A percentile compares a stretch with the other conserved stretches of the same genome.
phyloP scores from a whole-genome alignment of 2,888 invertebrate genomes.

The Galerucella calmariensis region DNA sequence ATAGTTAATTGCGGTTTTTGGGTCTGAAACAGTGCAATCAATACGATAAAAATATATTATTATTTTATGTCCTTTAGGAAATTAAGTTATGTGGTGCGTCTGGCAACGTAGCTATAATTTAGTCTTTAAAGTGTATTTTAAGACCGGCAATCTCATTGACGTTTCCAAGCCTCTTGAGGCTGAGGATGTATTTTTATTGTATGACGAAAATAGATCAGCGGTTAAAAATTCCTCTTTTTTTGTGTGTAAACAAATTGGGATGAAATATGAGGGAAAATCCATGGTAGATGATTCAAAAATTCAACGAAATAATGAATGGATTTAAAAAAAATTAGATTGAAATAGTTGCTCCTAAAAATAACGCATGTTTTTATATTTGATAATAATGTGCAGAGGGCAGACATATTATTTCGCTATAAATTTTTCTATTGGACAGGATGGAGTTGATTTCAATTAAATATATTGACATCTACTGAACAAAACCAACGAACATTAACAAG shows the following conservation, averaged over 20 bases:
- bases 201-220: slow-evolving; percentile 15
- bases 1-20: no score
- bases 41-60: no score
- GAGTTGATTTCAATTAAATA: no score
- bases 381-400: no score
- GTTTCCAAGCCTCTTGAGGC: slow-evolving; percentile 20
- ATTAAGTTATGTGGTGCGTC: neutral
- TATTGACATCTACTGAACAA: no score
- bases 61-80: no score
- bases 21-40: no score
- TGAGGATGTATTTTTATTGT: slow-evolving; percentile 12
- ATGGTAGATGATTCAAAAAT: slow-evolving; percentile 14
- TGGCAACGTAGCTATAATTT: slow-evolving; percentile 17
- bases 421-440: no score
- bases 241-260: slow-evolving; percentile 24
- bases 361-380: no score
- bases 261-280: slow-evolving; percentile 14
- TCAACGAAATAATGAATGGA: neutral
- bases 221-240: slow-evolving; percentile 15
- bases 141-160: slow-evolving; percentile 37
- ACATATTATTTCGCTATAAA: no score
- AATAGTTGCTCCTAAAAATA: no score
- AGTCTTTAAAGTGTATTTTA: slow-evolving; percentile 41
- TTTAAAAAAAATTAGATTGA: neutral
- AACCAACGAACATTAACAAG: no score